These are phyloP conservation scores for Bagarius yarrelli DNA, from an alignment of 2,113 vertebrate genomes.

Conservation along the genomic window DNA sequence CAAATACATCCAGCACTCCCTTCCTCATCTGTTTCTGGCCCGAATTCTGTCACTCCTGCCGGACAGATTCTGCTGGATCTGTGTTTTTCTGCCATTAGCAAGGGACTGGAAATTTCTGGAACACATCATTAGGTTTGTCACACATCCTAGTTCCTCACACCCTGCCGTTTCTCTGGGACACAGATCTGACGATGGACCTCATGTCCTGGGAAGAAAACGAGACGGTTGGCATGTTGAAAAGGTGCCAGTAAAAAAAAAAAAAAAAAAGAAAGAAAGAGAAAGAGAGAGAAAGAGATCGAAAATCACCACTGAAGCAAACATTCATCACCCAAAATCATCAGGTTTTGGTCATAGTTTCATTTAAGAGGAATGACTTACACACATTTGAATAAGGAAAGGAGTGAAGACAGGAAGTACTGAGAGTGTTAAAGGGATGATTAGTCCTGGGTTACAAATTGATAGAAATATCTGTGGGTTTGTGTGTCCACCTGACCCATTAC, in stretches of 20 bases:
- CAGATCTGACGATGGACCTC: conserved; percentile 9
- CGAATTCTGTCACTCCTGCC: conserved; percentile 1
- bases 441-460: neutral
- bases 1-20: conserved; percentile 9
- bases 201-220: conserved; percentile 19
- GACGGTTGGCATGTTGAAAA: neutral
- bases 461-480: neutral
- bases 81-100: conserved; percentile 6
- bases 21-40: conserved; percentile 18
- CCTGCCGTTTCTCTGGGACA: conserved; percentile 4
- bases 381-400: neutral
- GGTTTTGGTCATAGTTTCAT: neutral
- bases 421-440: neutral
- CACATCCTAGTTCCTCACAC: conserved; percentile 16
- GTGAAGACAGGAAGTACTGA: neutral
- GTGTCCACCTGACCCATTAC: neutral
- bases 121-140: conserved; percentile 48
- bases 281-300: neutral
- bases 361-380: no score
- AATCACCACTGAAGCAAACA: neutral
- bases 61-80: conserved; percentile 22
- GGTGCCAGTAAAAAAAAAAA: neutral
- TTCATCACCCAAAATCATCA: neutral
- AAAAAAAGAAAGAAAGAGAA: no score
- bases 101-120: conserved; percentile 41